Evolutionary conservation across 2,888 invertebrate species (phyloP), one percentile per base, ranked within the genome.

Genomic region (Nomada lathburiana): DNA sequence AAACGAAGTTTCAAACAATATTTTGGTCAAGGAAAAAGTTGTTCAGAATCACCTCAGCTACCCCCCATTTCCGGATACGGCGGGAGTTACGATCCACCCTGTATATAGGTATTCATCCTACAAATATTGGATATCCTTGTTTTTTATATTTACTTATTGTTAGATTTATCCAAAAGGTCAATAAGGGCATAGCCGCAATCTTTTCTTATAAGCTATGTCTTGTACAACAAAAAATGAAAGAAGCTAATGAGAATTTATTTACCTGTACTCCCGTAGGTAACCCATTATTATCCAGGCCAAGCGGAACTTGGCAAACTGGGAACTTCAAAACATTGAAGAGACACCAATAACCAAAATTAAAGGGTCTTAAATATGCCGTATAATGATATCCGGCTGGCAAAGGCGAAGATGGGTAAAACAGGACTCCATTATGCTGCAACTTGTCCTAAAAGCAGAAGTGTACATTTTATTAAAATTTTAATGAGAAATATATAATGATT

Each of bases 301-400:
- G 93, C 0, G 98, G 98, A 4, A 98, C 97, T 95, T 98, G 97
- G 0, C 97, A 98, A 0, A 95, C 96, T 0, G 98, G 98, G 65
- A 98, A 94, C 64, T 96, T 96, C 26, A 98, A 94, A 13, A 96
- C 97, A 94, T 98, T 99, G 94, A 98, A 97, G 72, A 98, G 94
- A 26, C 96, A 96, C 94, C 97, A 98, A 94, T 98, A 98, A 65
- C 96, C 95, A 93, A 98, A 98, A 94, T 98, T 98, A 94, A 95
- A 97, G 0, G 97, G 96, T 71, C 97, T 96, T 13, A 97, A 92
- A 84, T 97, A 95, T 26, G 97, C 95, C 74, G 97, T 96, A 93
- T 97, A 96, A 94, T 98, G 98, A 93, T 97, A 97, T 20, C 97
- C 97, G 0, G 98, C 98, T 3, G 97, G 95, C 79, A 95, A 95